phyloP scores from a whole-genome alignment of 2,797 vertebrate species.

The Monodelphis domestica region DNA sequence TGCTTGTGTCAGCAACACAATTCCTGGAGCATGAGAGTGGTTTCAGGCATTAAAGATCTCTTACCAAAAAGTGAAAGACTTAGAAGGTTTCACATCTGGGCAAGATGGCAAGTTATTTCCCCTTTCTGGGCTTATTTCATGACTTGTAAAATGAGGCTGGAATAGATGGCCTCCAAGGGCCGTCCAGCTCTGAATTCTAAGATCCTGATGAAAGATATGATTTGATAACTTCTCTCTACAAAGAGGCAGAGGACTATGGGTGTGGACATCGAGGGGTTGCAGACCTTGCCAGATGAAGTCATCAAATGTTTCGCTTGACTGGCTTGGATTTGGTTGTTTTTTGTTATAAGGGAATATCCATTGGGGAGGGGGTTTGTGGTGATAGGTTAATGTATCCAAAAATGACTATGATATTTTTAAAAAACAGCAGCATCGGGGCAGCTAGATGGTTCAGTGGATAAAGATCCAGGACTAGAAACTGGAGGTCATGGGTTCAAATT shows the following conservation, averaged over 20 bases:
- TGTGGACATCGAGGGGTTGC: not conserved
- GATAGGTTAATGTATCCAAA: not conserved
- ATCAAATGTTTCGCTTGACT: not conserved
- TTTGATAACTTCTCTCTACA: not conserved
- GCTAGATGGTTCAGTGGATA: no score
- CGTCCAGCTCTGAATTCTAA: not conserved
- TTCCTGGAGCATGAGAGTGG: not conserved
- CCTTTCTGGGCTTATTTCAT: not conserved
- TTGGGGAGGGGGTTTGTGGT: not conserved
- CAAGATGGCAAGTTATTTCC: not conserved
- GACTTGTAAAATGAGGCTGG: not conserved
- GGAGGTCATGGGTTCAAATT: no score
- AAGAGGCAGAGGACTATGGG: not conserved
- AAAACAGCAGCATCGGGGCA: not conserved
- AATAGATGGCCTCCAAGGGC: not conserved
- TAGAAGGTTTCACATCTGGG: not conserved
- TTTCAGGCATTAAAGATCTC: not conserved
- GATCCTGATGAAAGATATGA: not conserved
- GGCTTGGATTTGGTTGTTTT: not conserved
- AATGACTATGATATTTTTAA: not conserved
- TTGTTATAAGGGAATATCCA: not conserved
- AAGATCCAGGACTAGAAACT: no score
- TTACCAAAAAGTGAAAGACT: not conserved
- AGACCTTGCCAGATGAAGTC: not conserved
- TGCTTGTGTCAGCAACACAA: conserved; percentile 14